phyloP scores from a whole-genome alignment of 1,140 invertebrate species.

The Forficula auricularia region DNA sequence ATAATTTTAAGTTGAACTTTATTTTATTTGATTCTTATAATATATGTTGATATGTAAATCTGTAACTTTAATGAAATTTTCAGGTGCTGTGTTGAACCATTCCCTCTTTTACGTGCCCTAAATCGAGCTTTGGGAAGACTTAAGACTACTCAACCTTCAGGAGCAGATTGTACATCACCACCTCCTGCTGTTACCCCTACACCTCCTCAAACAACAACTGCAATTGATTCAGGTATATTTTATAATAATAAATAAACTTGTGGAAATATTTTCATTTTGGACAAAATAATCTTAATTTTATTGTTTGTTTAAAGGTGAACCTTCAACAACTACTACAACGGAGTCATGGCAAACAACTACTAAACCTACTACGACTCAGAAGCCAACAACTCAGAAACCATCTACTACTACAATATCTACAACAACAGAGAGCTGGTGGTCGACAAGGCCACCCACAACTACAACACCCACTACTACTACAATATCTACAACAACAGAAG shows the following conservation, averaged over 20 bases:
- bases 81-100: constrained; percentile 46
- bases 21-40: no score
- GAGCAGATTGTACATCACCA: constrained; percentile 13
- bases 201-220: constrained; percentile 48
- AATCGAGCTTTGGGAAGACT: constrained; percentile 44
- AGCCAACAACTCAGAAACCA: constrained; percentile 10
- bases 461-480: constrained; percentile 14
- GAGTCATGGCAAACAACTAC: constrained; percentile 13
- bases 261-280: no score
- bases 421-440: constrained; percentile 13
- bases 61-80: no score
- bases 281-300: not conserved
- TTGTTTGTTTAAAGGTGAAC: constrained; percentile 1
- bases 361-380: constrained; percentile 16
- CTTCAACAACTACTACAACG: constrained; percentile 10
- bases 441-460: constrained; percentile 11
- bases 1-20: no score
- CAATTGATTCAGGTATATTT: constrained; percentile 23
- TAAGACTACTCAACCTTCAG: constrained; percentile 11
- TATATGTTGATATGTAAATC: no score
- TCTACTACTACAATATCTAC: constrained; percentile 16
- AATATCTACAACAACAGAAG: constrained; percentile 17
- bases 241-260: no score
- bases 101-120: constrained; percentile 52
- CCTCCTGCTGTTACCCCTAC: constrained; percentile 45